Conservation (phyloP, 2,888 invertebrate genomes). For the Pachycephus smyrnensis region DNA sequence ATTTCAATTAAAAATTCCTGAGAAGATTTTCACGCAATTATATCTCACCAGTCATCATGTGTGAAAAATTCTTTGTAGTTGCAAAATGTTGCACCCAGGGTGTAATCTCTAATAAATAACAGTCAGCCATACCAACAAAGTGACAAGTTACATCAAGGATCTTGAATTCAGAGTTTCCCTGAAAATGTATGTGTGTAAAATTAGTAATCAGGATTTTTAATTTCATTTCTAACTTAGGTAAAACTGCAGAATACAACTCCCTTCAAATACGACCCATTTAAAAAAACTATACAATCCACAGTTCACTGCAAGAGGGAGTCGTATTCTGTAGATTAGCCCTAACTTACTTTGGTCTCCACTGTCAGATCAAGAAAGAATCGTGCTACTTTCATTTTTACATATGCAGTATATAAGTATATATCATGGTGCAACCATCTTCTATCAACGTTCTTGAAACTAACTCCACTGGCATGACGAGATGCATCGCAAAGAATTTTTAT, state of each 20-base stretch:
- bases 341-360: constrained; percentile 38
- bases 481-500: constrained; percentile 21
- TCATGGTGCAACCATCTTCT: constrained; percentile 41
- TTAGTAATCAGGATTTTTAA: background rate
- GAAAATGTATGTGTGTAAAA: background rate
- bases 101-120: constrained; percentile 38
- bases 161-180: constrained; percentile 26
- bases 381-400: constrained; percentile 34
- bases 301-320: too few species aligned
- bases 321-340: too few species aligned
- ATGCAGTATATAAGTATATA: constrained; percentile 37
- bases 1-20: background rate
- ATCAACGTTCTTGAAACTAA: constrained; percentile 37
- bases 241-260: too few species aligned
- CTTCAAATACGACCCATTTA: too few species aligned
- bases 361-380: constrained; percentile 34
- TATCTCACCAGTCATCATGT: constrained; percentile 42
- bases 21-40: background rate
- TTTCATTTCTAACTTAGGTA: constrained; percentile 22
- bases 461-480: constrained; percentile 31
- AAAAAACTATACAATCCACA: too few species aligned
- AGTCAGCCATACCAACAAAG: constrained; percentile 34
- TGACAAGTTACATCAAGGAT: constrained; percentile 40
- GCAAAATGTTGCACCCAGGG: constrained; percentile 41
- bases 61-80: constrained; percentile 40